phyloP scores from a whole-genome alignment of 2,888 invertebrate genomes.

The Embidobia sp. region DNA sequence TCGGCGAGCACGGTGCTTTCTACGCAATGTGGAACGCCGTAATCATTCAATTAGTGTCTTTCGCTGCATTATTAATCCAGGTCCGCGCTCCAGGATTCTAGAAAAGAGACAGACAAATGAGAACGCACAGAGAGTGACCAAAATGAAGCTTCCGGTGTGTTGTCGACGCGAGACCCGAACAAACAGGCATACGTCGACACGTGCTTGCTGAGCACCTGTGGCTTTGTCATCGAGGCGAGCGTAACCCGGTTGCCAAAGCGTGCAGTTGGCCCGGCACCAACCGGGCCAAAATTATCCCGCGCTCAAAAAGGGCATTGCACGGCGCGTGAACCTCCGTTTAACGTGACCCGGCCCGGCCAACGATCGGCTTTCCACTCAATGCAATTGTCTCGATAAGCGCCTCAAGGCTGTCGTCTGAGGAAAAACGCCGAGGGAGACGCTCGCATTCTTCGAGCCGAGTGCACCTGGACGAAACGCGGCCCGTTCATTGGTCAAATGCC shows the following conservation, averaged over 20 bases:
- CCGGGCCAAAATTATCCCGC: conserved; percentile 34
- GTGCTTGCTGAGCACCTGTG: not conserved
- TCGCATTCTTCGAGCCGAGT: conserved; percentile 30
- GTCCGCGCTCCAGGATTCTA: no score
- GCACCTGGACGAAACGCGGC: conserved; percentile 37
- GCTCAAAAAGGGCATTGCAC: conserved; percentile 47
- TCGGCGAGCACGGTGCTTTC: conserved; percentile 51
- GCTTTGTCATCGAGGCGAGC: no score
- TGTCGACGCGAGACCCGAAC: no score
- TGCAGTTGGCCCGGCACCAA: conserved; percentile 31
- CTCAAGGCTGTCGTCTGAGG: conserved; percentile 38
- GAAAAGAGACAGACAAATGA: no score
- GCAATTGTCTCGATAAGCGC: conserved; percentile 48
- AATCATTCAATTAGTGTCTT: conserved; percentile 44
- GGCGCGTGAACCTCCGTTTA: conserved; percentile 21
- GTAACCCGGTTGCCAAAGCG: conserved; percentile 6
- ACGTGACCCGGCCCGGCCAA: not conserved
- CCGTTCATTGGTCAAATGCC: conserved; percentile 14
- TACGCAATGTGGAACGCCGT: conserved; percentile 46
- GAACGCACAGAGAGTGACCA: no score
- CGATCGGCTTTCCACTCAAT: conserved; percentile 40
- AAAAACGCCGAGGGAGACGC: conserved; percentile 34
- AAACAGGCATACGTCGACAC: no score
- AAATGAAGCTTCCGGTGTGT: no score
- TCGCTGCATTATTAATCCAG: conserved; percentile 11